Evolutionary conservation across 2,797 vertebrate species (phyloP), one percentile per base, ranked within the genome.

Genomic region (Nasua narica): DNA sequence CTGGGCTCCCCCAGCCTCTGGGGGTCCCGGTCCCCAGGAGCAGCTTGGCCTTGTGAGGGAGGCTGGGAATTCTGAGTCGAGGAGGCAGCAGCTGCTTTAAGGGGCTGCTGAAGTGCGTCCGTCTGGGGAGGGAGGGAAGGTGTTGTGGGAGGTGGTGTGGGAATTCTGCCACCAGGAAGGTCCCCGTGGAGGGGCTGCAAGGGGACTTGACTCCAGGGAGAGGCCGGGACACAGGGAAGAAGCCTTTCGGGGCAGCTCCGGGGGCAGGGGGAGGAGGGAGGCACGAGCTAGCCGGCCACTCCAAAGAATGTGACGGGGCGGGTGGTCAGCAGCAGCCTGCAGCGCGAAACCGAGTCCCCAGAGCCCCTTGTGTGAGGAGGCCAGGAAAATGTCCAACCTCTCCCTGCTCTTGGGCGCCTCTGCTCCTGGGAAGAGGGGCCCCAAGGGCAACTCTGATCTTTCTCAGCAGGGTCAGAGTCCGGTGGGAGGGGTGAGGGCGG

Each of bases 281-380:
- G 95, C n/a, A 14, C 85, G 82, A 50, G 35, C 60, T 40, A 46
- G 32, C 60, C 40, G 48, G 93, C 15, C 76, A 43, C 32, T 85
- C 43, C 56, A 74, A 92, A 89, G 93, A 95, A 93, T 91, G 91
- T 67, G 69, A 56, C 25, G 16, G 52, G 78, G 50, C 81, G 87
- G 19, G 18, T 48, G 27, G 6, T 35, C 0, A 5, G 56, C 35
- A 77, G 29, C 60, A 89, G 87, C 35, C 60, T 85, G 6, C 12
- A 1, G 56, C 15, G 77, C 72, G 54, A 77, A 70, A 86, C 29
- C 23, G 62, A 67, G 77, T 2, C 77, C 62, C 50, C 19, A 25
- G 67, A 72, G 85, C 1, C 82, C 62, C 50, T 50, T 21, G 56
- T 18, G 58, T 18, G 46, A 91, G 87, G 77, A 74, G 77, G 74